phyloP scores from a whole-genome alignment of 2,797 vertebrate genomes.

The Choloepus didactylus region DNA sequence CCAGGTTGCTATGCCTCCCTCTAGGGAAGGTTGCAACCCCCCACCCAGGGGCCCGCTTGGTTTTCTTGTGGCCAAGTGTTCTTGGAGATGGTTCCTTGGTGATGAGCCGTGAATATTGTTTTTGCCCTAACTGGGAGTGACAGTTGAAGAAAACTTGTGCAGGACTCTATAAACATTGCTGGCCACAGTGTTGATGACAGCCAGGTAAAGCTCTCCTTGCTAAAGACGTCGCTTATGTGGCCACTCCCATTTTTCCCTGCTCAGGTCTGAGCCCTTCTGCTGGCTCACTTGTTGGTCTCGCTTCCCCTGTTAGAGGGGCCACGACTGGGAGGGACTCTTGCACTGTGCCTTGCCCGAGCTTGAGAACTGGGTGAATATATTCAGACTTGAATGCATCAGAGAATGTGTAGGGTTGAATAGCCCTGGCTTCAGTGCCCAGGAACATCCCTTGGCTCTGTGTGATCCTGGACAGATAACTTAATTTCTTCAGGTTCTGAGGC shows the following conservation, averaged over 20 bases:
- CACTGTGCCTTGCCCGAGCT: not conserved
- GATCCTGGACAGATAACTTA: not conserved
- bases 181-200: slow-evolving; percentile 69
- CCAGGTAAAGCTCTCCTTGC: slow-evolving; percentile 79
- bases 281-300: not conserved
- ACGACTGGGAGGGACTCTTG: not conserved
- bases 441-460: fast-evolving
- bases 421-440: not conserved
- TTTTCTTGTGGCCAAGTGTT: slow-evolving; percentile 83
- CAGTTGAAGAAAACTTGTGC: slow-evolving; percentile 78
- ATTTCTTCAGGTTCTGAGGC: slow-evolving; percentile 4
- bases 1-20: slow-evolving; percentile 78
- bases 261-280: not conserved
- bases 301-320: not conserved
- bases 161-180: slow-evolving; percentile 79
- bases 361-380: slow-evolving; percentile 55
- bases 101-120: slow-evolving; percentile 80
- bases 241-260: fast-evolving
- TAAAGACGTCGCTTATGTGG: slow-evolving; percentile 22
- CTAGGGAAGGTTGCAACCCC: slow-evolving; percentile 69
- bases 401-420: too few species aligned
- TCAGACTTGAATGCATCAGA: slow-evolving; percentile 40
- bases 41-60: not conserved
- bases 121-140: slow-evolving; percentile 78
- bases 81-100: slow-evolving; percentile 76